These are phyloP conservation scores for Acyrthosiphon pisum DNA, from an alignment of 1,140 invertebrate species.

Conservation along the genomic window DNA sequence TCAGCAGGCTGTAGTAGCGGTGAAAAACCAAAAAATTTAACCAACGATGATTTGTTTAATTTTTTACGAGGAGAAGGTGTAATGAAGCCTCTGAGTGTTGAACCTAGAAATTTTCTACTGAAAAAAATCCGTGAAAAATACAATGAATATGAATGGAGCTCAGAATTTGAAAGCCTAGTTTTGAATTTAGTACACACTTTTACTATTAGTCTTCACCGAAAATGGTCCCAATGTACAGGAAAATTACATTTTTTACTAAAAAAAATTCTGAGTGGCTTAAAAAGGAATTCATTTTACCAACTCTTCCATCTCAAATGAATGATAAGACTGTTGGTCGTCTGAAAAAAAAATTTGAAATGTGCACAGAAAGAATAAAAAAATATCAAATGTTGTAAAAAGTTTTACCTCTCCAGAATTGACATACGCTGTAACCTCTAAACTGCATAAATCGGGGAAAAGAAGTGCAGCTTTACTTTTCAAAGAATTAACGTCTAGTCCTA, in stretches of 20 bases:
- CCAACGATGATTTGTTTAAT: neutral
- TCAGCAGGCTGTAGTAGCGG: neutral
- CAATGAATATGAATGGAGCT: neutral
- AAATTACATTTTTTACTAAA: neutral
- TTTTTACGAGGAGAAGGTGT: neutral
- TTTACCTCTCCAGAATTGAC: neutral
- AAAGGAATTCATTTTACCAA: neutral
- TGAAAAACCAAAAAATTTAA: conserved; percentile 5
- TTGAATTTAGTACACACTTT: neutral
- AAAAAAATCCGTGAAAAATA: neutral
- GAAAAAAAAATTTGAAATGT: neutral
- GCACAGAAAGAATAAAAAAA: neutral
- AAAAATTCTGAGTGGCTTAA: neutral
- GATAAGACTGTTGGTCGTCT: neutral
- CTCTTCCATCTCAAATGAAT: neutral
- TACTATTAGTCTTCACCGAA: neutral
- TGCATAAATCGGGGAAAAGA: neutral
- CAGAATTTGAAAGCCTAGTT: neutral
- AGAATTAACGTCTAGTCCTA: no score
- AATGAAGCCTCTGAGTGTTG: neutral
- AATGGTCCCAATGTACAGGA: neutral
- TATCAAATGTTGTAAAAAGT: neutral
- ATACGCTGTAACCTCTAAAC: neutral
- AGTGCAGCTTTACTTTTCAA: neutral
- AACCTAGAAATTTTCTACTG: neutral